Conservation (phyloP, 2,888 invertebrate genomes). For the Seladonia tumulorum region DNA sequence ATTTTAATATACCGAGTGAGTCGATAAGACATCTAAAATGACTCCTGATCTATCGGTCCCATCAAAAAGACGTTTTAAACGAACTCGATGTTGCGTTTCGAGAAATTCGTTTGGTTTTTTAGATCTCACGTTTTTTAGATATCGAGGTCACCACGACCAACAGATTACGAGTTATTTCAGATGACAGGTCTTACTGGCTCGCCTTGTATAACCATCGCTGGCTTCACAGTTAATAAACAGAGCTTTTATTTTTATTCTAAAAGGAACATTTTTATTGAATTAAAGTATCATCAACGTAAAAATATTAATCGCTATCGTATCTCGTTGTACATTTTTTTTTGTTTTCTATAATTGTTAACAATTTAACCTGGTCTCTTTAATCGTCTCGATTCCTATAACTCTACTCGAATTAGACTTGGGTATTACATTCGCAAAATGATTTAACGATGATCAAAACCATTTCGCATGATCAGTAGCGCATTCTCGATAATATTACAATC, state of each 20-base stretch:
- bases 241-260: constrained; percentile 20
- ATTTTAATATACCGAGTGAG: neutral
- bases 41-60: neutral
- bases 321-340: constrained; percentile 5
- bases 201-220: neutral
- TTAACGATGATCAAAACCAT: neutral
- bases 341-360: constrained; percentile 1
- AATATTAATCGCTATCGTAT: constrained; percentile 16
- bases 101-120: neutral
- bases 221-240: neutral
- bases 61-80: neutral
- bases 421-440: neutral
- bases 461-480: neutral
- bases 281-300: constrained; percentile 1
- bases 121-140: neutral
- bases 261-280: constrained; percentile 25
- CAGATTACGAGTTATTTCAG: neutral
- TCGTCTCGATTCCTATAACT: neutral
- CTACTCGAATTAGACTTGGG: neutral
- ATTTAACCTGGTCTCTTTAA: constrained; percentile 23
- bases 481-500: neutral
- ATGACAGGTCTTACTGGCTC: neutral
- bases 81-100: neutral
- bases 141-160: neutral
- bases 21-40: neutral